A percentile compares a stretch with the other conserved stretches of the same genome.
Evolutionary conservation across 1,140 invertebrate genomes (phyloP).

Genomic region (Orius insidiosus): DNA sequence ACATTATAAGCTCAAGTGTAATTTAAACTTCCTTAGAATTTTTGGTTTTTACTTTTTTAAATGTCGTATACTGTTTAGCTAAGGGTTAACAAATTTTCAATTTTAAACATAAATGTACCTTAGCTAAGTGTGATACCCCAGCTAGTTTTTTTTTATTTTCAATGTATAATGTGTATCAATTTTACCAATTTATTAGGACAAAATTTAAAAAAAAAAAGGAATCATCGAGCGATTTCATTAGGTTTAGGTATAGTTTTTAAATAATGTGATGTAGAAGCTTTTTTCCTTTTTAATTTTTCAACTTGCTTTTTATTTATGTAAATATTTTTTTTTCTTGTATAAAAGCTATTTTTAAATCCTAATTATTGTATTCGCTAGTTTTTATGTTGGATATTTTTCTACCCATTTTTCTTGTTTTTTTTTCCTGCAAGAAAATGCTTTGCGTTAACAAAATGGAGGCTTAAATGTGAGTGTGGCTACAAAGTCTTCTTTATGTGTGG

Average conservation of each 20-base stretch:
- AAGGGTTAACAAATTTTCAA: not conserved
- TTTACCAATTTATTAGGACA: constrained; percentile 1
- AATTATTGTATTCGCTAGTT: constrained; percentile 3
- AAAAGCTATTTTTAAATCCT: constrained; percentile 1
- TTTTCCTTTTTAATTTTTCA: constrained; percentile 7
- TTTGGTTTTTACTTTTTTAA: not conserved
- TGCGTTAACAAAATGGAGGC: constrained; percentile 6
- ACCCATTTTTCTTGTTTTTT: constrained; percentile 7
- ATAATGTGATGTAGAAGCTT: constrained; percentile 17
- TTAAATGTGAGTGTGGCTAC: constrained; percentile 12
- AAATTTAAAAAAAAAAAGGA: constrained; percentile 10
- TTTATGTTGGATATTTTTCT: constrained; percentile 8
- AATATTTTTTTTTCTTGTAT: constrained; percentile 5
- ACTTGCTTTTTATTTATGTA: constrained; percentile 9
- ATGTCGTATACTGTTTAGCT: constrained; percentile 1
- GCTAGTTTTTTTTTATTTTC: not conserved
- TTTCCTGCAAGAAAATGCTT: not conserved
- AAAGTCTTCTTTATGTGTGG: constrained; percentile 11
- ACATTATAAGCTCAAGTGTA: too few relatives aligned
- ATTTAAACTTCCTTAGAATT: too few relatives aligned
- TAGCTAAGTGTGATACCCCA: constrained; percentile 1
- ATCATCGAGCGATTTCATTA: constrained; percentile 16
- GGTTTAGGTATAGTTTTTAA: constrained; percentile 9
- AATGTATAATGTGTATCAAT: constrained; percentile 1
- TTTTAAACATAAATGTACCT: constrained; percentile 8